Evolutionary conservation across 2,113 vertebrate genomes (phyloP).

Genomic region (Gasterosteus nipponicus): DNA sequence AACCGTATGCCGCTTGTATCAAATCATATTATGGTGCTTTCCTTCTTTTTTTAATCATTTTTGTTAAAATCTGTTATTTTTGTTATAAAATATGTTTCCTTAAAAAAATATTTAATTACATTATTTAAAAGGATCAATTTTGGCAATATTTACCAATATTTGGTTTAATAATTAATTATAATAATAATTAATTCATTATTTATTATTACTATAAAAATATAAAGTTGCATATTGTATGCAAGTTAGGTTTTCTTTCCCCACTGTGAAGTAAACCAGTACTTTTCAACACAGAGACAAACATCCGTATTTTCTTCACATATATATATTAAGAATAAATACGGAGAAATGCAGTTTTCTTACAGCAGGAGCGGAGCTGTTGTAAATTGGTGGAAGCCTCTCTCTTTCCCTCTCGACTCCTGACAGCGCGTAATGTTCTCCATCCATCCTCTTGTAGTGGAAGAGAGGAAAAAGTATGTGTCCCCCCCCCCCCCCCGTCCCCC

Average conservation of each 20-base stretch:
- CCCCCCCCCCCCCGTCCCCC: too few relatives aligned
- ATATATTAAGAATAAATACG: background rate
- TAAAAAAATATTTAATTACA: too few relatives aligned
- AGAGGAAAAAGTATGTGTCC: constrained; percentile 26
- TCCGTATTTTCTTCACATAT: background rate
- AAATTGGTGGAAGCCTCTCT: constrained; percentile 71
- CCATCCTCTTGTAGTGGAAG: constrained; percentile 55
- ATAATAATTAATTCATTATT: background rate
- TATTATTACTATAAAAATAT: background rate
- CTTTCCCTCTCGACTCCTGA: constrained; percentile 61
- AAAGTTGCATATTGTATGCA: background rate
- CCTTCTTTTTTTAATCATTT: background rate
- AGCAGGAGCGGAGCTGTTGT: constrained; percentile 49
- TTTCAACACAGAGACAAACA: background rate
- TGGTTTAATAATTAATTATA: rapidly evolving
- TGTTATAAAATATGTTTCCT: background rate
- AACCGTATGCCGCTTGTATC: background rate
- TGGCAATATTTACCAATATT: background rate
- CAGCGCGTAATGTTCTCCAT: constrained; percentile 63
- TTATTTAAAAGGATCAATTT: background rate
- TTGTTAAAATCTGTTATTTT: background rate
- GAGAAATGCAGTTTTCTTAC: constrained; percentile 53
- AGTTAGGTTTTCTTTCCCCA: background rate
- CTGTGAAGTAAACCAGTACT: background rate
- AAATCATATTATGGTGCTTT: background rate